Percentiles rank a stretch among this genome's conserved stretches.
phyloP scores from a whole-genome alignment of 2,113 vertebrate genomes.

The Bubalus kerabau region DNA sequence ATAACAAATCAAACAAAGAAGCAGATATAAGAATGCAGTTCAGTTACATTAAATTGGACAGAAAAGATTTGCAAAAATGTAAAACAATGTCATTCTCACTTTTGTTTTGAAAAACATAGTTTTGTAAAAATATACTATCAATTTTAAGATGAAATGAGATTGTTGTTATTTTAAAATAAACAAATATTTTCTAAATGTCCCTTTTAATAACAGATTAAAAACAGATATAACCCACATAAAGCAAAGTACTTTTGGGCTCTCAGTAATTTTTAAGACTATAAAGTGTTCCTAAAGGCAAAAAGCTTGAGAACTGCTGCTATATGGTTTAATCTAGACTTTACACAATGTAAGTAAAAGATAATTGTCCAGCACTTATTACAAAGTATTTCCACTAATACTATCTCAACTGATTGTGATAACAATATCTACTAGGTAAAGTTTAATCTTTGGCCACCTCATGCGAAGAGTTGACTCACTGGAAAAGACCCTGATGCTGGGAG shows the following conservation, averaged over 20 bases:
- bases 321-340: neutral
- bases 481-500: no score
- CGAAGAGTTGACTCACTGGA: no score
- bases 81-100: neutral
- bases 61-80: neutral
- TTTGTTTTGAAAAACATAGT: neutral
- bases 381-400: neutral
- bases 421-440: neutral
- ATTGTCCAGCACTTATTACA: neutral
- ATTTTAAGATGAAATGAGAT: neutral
- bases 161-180: neutral
- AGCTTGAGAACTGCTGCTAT: neutral
- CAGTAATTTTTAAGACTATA: neutral
- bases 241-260: neutral
- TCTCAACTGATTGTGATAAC: neutral
- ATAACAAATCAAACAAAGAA: neutral
- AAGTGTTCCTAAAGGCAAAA: neutral
- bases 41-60: neutral
- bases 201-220: neutral
- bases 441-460: neutral
- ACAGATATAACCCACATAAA: neutral
- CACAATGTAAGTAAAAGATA: neutral
- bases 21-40: neutral
- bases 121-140: neutral
- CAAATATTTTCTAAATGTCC: neutral